phyloP scores from a whole-genome alignment of 2,888 invertebrate species.

The Camponotus fellah region DNA sequence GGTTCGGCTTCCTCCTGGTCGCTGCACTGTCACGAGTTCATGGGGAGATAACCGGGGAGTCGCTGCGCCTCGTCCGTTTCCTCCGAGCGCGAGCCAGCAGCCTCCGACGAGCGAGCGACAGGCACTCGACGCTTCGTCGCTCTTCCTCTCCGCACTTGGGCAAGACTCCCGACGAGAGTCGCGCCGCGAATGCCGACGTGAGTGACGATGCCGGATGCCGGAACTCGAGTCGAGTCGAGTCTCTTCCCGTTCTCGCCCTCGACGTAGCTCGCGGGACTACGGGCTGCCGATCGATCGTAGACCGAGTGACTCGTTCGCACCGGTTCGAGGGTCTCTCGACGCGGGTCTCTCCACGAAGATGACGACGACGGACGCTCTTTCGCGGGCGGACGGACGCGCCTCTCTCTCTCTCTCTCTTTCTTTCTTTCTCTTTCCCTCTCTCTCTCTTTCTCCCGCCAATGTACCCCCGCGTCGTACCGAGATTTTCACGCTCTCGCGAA shows the following conservation, averaged over 20 bases:
- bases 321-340: neutral
- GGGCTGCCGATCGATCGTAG: conserved; percentile 47
- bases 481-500: conserved; percentile 67
- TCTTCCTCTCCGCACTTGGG: too few relatives aligned
- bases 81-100: conserved; percentile 21
- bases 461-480: conserved; percentile 49
- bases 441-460: conserved; percentile 5
- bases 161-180: conserved; percentile 2
- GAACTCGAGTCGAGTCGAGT: neutral
- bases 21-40: conserved; percentile 43
- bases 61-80: neutral
- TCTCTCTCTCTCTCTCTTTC: conserved; percentile 12
- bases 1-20: conserved; percentile 20
- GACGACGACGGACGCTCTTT: conserved; percentile 45
- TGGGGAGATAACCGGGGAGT: conserved; percentile 16
- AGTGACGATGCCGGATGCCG: conserved; percentile 11
- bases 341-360: conserved; percentile 22
- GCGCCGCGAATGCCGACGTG: neutral
- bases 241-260: neutral
- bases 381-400: conserved; percentile 48
- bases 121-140: conserved; percentile 55
- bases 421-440: neutral
- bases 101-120: neutral
- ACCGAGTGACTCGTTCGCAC: conserved; percentile 15
- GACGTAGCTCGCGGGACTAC: conserved; percentile 20